These are phyloP conservation scores for Mantis religiosa DNA, from an alignment of 2,888 invertebrate genomes.

Conservation along the genomic window DNA sequence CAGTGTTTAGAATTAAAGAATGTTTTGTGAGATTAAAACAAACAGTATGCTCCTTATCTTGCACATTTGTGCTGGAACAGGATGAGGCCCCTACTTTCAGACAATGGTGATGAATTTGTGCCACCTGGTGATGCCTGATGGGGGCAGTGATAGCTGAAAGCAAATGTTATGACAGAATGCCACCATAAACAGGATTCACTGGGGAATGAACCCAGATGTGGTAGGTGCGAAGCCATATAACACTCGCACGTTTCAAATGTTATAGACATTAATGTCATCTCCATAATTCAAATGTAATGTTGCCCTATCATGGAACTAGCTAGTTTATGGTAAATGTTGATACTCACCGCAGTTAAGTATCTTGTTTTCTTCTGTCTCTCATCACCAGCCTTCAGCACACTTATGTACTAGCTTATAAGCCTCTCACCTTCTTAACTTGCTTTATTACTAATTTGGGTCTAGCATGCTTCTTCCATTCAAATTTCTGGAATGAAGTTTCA, in stretches of 20 bases:
- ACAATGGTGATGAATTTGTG: background rate
- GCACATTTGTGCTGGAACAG: background rate
- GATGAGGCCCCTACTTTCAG: conserved; percentile 1
- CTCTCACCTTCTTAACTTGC: background rate
- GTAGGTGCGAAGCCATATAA: background rate
- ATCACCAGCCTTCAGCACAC: background rate
- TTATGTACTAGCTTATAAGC: background rate
- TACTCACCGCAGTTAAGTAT: background rate
- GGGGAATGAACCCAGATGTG: background rate
- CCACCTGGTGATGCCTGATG: background rate
- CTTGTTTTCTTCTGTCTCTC: background rate
- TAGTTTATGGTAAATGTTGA: background rate
- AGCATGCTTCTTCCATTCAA: background rate
- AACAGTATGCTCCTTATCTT: background rate
- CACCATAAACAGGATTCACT: background rate
- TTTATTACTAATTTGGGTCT: background rate
- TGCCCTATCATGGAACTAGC: background rate
- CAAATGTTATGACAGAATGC: background rate
- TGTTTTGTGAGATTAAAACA: background rate
- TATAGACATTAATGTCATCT: background rate
- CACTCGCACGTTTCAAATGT: background rate
- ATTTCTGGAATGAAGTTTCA: background rate
- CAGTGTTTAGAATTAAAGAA: background rate
- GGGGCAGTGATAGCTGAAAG: background rate
- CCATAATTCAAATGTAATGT: background rate